These are phyloP conservation scores for Biston stratarius DNA, from an alignment of 2,888 invertebrate species.

Conservation along the genomic window DNA sequence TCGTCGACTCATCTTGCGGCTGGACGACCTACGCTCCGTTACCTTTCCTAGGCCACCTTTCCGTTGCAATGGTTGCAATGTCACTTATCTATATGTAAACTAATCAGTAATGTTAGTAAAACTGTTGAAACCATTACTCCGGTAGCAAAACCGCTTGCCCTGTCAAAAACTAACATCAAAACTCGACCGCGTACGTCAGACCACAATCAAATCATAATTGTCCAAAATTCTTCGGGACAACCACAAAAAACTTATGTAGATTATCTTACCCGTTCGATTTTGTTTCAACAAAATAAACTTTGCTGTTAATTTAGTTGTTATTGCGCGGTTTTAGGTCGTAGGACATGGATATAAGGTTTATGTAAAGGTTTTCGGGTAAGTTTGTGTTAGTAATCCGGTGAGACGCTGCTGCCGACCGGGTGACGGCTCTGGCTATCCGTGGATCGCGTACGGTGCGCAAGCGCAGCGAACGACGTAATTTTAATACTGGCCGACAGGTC, in stretches of 20 bases:
- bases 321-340: conserved; percentile 43
- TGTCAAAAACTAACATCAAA: conserved; percentile 41
- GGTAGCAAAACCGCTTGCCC: conserved; percentile 2
- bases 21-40: too few species aligned
- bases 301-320: conserved; percentile 9
- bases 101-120: neutral
- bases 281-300: conserved; percentile 46
- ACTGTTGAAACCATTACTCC: neutral
- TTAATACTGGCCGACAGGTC: conserved; percentile 1
- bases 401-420: conserved; percentile 61
- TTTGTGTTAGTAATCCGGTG: conserved; percentile 63
- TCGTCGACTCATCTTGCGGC: too few species aligned
- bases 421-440: conserved; percentile 76
- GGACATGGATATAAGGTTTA: conserved; percentile 34
- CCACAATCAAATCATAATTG: conserved; percentile 73
- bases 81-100: too few species aligned
- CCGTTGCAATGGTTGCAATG: too few species aligned
- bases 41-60: too few species aligned
- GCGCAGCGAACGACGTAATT: conserved; percentile 45
- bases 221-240: conserved; percentile 65
- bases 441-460: conserved; percentile 69
- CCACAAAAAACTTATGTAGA: conserved; percentile 74
- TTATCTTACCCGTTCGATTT: conserved; percentile 69
- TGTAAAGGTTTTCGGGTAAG: conserved; percentile 37
- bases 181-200: conserved; percentile 44